These are phyloP conservation scores for Diarsia mendica DNA, from an alignment of 2,888 invertebrate genomes.

Conservation along the genomic window DNA sequence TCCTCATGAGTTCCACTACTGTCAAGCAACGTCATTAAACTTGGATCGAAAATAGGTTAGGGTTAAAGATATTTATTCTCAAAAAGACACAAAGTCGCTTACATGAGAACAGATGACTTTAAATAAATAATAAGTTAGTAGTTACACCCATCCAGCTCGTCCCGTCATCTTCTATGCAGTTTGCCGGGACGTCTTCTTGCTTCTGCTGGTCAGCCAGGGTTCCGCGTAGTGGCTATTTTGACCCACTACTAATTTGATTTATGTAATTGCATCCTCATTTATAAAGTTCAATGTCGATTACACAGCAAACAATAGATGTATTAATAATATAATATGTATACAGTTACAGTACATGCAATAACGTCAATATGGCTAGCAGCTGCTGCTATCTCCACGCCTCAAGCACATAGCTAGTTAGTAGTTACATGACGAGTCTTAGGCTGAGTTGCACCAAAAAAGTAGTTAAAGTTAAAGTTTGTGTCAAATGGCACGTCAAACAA, in stretches of 20 bases:
- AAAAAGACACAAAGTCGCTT: too few species aligned
- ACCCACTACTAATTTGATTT: not conserved
- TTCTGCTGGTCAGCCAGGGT: not conserved
- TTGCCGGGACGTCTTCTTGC: not conserved
- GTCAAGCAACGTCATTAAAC: not conserved
- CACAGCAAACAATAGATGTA: constrained; percentile 1
- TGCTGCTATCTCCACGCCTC: constrained; percentile 50
- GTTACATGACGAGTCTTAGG: constrained; percentile 39
- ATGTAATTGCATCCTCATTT: constrained; percentile 5
- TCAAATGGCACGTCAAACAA: too few species aligned
- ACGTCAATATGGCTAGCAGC: constrained; percentile 54
- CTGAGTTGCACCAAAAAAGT: too few species aligned
- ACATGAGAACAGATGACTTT: too few species aligned
- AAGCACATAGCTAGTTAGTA: constrained; percentile 29
- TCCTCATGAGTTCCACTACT: not conserved
- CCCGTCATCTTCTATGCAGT: not conserved
- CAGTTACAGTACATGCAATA: constrained; percentile 16
- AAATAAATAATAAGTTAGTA: too few species aligned
- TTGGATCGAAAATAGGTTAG: too few species aligned
- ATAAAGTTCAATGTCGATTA: not conserved
- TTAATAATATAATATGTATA: constrained; percentile 16
- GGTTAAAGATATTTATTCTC: too few species aligned
- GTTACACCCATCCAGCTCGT: too few species aligned
- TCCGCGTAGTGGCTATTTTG: not conserved
- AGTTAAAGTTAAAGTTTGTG: too few species aligned